phyloP scores from a whole-genome alignment of 2,113 vertebrate species.

The Aplodontia rufa region DNA sequence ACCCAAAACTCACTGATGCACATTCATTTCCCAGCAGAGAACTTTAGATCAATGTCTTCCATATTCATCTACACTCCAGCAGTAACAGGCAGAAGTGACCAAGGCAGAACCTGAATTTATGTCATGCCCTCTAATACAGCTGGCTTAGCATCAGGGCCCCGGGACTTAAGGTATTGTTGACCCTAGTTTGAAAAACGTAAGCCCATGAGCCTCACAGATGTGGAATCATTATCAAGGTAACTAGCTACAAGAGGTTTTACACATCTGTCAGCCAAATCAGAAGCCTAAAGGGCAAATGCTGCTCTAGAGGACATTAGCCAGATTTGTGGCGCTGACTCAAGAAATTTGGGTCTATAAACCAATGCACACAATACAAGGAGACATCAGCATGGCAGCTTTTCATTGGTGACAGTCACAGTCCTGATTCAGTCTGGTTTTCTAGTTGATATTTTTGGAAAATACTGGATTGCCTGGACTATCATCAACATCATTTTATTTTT shows the following conservation, averaged over 20 bases:
- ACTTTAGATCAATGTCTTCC: conserved; percentile 62
- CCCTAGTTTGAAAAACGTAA: conserved; percentile 48
- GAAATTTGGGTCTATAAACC: conserved; percentile 40
- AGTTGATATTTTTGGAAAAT: conserved; percentile 64
- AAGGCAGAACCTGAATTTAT: conserved; percentile 43
- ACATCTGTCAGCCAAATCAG: conserved; percentile 67
- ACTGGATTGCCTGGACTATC: conserved; percentile 12
- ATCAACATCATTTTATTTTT: conserved; percentile 34
- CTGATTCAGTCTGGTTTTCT: conserved; percentile 48
- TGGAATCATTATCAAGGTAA: conserved; percentile 60
- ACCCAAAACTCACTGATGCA: conserved; percentile 20
- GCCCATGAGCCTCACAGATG: conserved; percentile 8
- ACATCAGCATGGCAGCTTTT: conserved; percentile 28
- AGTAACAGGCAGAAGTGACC: neutral
- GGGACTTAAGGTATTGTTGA: conserved; percentile 53
- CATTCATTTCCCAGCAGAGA: conserved; percentile 50
- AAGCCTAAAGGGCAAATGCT: conserved; percentile 46
- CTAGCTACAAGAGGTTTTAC: conserved; percentile 39
- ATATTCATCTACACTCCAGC: conserved; percentile 46
- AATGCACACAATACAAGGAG: neutral
- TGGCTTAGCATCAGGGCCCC: neutral
- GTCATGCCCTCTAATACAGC: neutral
- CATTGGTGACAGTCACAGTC: conserved; percentile 56
- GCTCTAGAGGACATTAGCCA: conserved; percentile 37
- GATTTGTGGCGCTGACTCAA: conserved; percentile 68